These are phyloP conservation scores for Hypanus sabinus DNA, from an alignment of 2,113 vertebrate genomes.

Conservation along the genomic window DNA sequence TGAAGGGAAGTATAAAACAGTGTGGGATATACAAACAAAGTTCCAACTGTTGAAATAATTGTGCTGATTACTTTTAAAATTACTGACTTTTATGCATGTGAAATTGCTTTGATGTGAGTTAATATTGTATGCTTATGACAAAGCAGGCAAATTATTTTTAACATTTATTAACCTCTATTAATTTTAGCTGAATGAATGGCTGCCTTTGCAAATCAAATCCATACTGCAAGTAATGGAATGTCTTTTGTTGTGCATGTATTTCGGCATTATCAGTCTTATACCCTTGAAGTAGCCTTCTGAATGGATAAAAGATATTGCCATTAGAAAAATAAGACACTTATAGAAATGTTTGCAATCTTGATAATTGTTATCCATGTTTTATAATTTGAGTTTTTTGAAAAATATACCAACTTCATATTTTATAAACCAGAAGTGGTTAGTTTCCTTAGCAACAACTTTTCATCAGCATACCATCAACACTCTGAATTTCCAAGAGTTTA, in stretches of 20 bases:
- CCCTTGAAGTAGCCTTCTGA: background rate
- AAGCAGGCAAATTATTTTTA: conserved; percentile 5
- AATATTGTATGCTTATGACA: conserved; percentile 21
- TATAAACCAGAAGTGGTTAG: background rate
- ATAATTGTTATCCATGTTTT: background rate
- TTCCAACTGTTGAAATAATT: conserved; percentile 3
- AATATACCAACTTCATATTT: background rate
- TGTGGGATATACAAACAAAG: background rate
- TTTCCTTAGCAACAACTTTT: background rate
- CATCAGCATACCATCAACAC: background rate
- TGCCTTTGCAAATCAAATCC: background rate
- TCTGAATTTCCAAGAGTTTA: background rate
- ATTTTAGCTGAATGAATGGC: conserved; percentile 18
- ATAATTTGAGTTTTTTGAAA: background rate
- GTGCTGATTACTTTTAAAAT: background rate
- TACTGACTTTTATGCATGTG: background rate
- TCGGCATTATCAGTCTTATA: background rate
- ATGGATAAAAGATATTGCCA: background rate
- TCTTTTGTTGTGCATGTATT: background rate
- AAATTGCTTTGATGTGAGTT: conserved; percentile 16
- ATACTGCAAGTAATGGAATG: conserved; percentile 4
- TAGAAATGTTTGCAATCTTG: background rate
- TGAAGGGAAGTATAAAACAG: background rate
- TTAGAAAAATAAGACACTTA: background rate
- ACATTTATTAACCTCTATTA: conserved; percentile 34